These are phyloP conservation scores for Struthidea cinerea DNA, from an alignment of 2,113 vertebrate genomes.

Conservation along the genomic window DNA sequence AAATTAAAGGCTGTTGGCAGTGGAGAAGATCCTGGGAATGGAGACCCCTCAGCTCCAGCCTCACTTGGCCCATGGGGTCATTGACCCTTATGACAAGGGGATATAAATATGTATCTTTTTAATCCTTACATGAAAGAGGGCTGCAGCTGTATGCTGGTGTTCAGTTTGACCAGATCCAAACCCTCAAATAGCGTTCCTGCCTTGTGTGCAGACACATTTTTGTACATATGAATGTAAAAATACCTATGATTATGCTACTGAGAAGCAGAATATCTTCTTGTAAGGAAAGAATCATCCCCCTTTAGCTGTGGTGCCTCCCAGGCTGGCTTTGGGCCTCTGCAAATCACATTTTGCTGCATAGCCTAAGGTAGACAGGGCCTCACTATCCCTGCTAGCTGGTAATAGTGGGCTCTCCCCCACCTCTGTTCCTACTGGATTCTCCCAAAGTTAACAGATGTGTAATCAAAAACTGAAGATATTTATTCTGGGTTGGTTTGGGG, in stretches of 20 bases:
- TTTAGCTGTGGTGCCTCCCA: background rate
- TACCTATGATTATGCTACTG: background rate
- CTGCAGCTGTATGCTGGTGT: background rate
- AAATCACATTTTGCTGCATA: background rate
- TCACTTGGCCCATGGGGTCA: background rate
- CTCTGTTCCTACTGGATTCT: background rate
- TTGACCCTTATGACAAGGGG: background rate
- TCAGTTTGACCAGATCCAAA: background rate
- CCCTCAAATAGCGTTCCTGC: background rate
- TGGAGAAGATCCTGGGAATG: background rate
- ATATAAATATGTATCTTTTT: background rate
- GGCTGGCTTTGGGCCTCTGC: background rate
- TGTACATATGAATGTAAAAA: background rate
- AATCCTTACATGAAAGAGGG: background rate
- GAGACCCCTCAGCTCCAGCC: background rate
- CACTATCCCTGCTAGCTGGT: background rate
- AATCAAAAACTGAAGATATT: background rate
- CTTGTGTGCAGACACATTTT: background rate
- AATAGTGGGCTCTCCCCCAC: background rate
- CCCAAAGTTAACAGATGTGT: background rate
- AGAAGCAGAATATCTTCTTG: background rate
- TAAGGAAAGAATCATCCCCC: background rate
- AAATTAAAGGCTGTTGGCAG: background rate
- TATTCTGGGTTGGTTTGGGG: background rate
- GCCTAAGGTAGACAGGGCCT: background rate